Evolutionary conservation across 2,888 invertebrate genomes (phyloP), one percentile per base, ranked within the genome.

Genomic region (Apodemia zela): DNA sequence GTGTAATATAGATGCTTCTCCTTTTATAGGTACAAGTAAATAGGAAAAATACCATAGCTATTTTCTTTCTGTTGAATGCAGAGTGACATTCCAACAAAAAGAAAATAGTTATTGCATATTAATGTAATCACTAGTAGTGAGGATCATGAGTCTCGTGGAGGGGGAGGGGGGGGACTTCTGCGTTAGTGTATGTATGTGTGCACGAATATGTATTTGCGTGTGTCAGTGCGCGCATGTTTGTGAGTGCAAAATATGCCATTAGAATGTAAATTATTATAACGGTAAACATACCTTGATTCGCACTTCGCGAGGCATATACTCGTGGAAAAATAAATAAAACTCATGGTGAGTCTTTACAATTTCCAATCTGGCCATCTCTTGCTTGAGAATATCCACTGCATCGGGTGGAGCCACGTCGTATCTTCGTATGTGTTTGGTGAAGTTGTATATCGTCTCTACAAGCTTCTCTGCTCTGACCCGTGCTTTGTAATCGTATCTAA

Each of bases 401-500:
- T 71, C 73, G 0, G 66, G 2, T 0, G 81, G 71, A 0, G 85
- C 87, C 0, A 70, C 71, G 2, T 70, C 62, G 4, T 67, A 73
- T 0, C 82, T 72, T 0, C 79, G 77, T 0, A 78, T 25, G 0
- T 78, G 75, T 8, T 80, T 81, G 0, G 75, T 68, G 73, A 89
- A 89, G 11, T 79, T 62, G 73, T 86, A 85, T 33, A 91, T 68
- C 0, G 67, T 73, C 21, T 84, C 79, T 0, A 87, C 86, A 1
- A 91, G 69, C 59, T 83, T 83, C 63, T 91, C 91, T 0, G 91
- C 82, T 11, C 87, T 79, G 0, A 89, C 73, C 7, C 91, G 82
- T 0, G 89, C 82, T 70, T 80, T 85, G 78, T 89, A 89, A 65
- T 86, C 79, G 71, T 91, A 91, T 66, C 91, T 91, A 71, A 3